phyloP scores from a whole-genome alignment of 2,888 invertebrate genomes.

The Seira sanloemensis region DNA sequence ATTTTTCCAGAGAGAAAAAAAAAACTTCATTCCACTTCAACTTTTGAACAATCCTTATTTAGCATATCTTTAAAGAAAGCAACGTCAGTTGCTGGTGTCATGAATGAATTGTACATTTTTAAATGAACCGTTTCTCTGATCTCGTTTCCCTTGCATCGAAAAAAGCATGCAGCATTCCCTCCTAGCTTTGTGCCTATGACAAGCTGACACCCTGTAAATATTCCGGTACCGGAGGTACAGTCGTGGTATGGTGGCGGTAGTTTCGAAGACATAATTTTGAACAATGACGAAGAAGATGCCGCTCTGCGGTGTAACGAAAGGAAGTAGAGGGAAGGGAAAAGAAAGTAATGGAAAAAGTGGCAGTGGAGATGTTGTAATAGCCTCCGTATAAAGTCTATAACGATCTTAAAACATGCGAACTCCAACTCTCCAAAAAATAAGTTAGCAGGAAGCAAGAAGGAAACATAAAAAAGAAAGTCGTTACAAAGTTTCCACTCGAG shows the following conservation, averaged over 20 bases:
- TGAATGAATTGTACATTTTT: background rate
- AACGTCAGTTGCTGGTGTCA: constrained; percentile 26
- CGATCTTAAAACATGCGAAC: constrained; percentile 65
- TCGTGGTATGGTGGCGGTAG: constrained; percentile 2
- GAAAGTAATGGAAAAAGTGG: constrained; percentile 30
- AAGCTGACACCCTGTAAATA: constrained; percentile 61
- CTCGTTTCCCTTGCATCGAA: constrained; percentile 2
- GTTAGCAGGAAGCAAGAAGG: constrained; percentile 16
- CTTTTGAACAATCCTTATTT: background rate
- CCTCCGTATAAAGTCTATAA: constrained; percentile 38
- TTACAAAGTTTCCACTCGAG: constrained; percentile 69
- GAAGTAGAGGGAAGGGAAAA: constrained; percentile 27
- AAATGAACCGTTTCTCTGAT: constrained; percentile 29
- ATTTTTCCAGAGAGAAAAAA: background rate
- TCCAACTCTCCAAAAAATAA: constrained; percentile 5
- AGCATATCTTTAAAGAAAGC: background rate
- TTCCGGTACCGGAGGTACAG: constrained; percentile 16
- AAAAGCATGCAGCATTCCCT: background rate
- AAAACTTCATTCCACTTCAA: background rate
- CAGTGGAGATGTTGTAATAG: constrained; percentile 16
- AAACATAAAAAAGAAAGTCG: constrained; percentile 63
- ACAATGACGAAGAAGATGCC: constrained; percentile 28
- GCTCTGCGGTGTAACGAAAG: constrained; percentile 16
- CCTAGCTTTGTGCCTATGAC: constrained; percentile 41
- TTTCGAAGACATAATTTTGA: constrained; percentile 44